phyloP scores from a whole-genome alignment of 2,797 vertebrate genomes.

The Spea hammondii region DNA sequence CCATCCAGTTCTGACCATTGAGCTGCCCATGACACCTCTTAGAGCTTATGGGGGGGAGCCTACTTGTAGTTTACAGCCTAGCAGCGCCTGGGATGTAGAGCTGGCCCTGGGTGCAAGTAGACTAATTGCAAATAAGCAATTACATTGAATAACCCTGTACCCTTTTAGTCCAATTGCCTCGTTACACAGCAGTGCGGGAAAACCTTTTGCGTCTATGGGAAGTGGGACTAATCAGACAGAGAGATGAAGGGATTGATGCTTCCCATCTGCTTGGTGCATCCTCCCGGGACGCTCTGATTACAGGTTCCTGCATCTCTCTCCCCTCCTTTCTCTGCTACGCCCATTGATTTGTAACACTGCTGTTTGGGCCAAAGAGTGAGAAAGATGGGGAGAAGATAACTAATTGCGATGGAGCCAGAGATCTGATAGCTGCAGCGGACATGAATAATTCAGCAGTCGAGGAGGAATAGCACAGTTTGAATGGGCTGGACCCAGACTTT shows the following conservation, averaged over 20 bases:
- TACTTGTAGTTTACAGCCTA: no score
- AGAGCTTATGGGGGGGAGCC: no score
- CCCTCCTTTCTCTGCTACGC: slow-evolving; percentile 22
- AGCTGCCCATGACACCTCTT: no score
- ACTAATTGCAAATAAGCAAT: slow-evolving; percentile 5
- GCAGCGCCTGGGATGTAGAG: no score
- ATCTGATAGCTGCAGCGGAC: slow-evolving; percentile 19
- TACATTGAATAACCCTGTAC: neutral
- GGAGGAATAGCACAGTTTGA: neutral
- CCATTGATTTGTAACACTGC: slow-evolving; percentile 44
- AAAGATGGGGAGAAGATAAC: slow-evolving; percentile 6
- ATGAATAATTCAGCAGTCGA: slow-evolving; percentile 42
- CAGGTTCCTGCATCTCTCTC: slow-evolving; percentile 18
- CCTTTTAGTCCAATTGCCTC: slow-evolving; percentile 20
- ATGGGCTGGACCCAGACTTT: neutral
- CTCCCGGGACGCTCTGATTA: slow-evolving; percentile 49
- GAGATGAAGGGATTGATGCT: slow-evolving; percentile 30
- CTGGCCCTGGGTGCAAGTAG: neutral
- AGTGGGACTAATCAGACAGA: slow-evolving; percentile 14
- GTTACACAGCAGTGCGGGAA: slow-evolving; percentile 18
- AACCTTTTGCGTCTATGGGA: slow-evolving; percentile 8
- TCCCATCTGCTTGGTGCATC: slow-evolving; percentile 31
- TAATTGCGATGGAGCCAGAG: slow-evolving; percentile 29
- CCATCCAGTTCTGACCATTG: no score
- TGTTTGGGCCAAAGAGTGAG: slow-evolving; percentile 9